Evolutionary conservation across 1,140 invertebrate species (phyloP).

Genomic region (Neoseiulus cucumeris): DNA sequence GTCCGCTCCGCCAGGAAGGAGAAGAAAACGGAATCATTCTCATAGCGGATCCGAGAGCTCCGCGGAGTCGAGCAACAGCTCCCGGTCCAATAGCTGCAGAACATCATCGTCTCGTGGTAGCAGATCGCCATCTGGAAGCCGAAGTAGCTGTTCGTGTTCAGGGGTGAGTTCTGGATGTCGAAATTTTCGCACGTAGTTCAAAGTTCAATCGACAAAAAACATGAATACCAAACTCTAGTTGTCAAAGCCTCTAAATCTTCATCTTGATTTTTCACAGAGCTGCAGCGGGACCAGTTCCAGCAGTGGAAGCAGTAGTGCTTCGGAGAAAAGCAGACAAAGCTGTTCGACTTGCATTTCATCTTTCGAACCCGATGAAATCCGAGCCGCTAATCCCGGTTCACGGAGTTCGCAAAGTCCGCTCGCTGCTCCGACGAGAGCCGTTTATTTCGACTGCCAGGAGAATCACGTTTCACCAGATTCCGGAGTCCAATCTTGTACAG

Average conservation of each 20-base stretch:
- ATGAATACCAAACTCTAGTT: too few relatives aligned
- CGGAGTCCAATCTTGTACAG: background rate
- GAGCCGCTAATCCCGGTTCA: too few relatives aligned
- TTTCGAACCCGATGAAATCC: too few relatives aligned
- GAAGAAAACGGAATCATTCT: background rate
- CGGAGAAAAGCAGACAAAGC: background rate
- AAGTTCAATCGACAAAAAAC: too few relatives aligned
- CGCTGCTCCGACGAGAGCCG: background rate
- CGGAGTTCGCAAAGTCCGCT: too few relatives aligned
- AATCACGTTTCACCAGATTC: background rate
- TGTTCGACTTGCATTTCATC: background rate
- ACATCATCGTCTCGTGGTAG: background rate
- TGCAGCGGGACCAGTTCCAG: background rate
- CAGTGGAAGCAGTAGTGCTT: background rate
- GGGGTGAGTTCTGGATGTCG: background rate
- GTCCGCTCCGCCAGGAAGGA: background rate
- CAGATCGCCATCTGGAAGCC: background rate
- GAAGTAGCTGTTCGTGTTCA: constrained; percentile 7
- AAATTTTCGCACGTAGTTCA: background rate
- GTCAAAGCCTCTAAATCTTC: too few relatives aligned
- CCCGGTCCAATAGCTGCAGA: background rate
- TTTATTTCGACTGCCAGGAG: background rate
- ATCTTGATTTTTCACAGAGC: background rate
- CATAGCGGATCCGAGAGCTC: background rate
- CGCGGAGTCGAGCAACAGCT: background rate